Conservation (phyloP, 2,888 invertebrate species). For the Agrochola lychnidis region DNA sequence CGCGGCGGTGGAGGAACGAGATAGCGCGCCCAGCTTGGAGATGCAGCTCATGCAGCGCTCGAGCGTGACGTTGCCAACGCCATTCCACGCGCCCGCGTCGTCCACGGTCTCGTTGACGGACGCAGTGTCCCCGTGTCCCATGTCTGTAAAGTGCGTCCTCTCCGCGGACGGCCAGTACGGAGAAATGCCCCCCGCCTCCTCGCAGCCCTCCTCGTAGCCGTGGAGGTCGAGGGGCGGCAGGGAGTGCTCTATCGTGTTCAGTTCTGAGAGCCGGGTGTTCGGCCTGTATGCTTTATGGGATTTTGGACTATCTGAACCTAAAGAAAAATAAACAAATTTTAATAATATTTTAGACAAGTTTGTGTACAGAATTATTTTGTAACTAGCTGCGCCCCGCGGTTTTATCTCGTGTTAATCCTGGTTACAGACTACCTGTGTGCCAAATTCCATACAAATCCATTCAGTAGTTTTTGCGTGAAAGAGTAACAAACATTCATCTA, state of each 20-base stretch:
- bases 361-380: neutral
- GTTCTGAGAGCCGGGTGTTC: conserved; percentile 88
- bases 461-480: too few species aligned
- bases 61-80: conserved; percentile 86
- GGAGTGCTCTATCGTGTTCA: conserved; percentile 87
- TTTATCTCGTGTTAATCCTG: too few species aligned
- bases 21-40: conserved; percentile 94
- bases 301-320: conserved; percentile 79
- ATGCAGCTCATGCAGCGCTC: conserved; percentile 95
- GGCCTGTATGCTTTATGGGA: conserved; percentile 83
- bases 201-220: conserved; percentile 78
- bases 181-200: conserved; percentile 89
- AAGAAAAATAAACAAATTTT: conserved; percentile 2
- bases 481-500: too few species aligned
- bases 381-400: too few species aligned
- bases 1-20: conserved; percentile 92
- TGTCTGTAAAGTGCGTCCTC: conserved; percentile 82
- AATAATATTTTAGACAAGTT: neutral
- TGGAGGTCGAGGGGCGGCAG: conserved; percentile 81
- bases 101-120: conserved; percentile 78
- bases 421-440: too few species aligned
- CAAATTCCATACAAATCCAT: too few species aligned
- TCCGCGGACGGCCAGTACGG: conserved; percentile 92
- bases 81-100: conserved; percentile 76
- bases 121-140: conserved; percentile 83